A percentile compares a stretch with the other conserved stretches of the same genome.
Evolutionary conservation across 1,140 invertebrate species (phyloP).

Genomic region (Venturia canescens): DNA sequence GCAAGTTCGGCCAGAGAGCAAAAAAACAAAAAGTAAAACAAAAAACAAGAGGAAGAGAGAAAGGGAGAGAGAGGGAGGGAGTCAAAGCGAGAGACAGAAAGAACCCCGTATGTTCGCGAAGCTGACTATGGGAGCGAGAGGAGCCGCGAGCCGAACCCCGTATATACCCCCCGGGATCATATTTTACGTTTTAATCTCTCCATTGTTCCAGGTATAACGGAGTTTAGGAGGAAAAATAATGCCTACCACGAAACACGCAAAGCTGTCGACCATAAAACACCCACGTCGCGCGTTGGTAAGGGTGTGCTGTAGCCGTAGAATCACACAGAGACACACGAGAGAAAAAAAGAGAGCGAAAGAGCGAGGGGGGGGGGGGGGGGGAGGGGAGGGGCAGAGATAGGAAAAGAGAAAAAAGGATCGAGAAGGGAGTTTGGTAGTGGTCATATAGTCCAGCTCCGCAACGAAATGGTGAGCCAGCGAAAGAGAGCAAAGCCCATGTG

Average conservation of each 20-base stretch:
- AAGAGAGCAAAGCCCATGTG: conserved; percentile 47
- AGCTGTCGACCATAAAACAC: conserved; percentile 74
- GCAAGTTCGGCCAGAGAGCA: background rate
- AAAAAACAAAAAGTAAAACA: no score
- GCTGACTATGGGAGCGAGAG: background rate
- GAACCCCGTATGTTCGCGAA: conserved; percentile 43
- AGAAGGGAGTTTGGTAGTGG: background rate
- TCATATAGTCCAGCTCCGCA: conserved; percentile 24
- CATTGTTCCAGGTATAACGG: conserved; percentile 77
- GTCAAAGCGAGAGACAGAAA: background rate
- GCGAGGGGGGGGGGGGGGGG: background rate
- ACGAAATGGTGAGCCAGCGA: conserved; percentile 24
- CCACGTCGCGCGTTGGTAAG: conserved; percentile 62
- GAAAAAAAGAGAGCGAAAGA: conserved; percentile 1
- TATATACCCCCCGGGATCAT: conserved; percentile 68
- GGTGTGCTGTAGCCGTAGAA: conserved; percentile 1
- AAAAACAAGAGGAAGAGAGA: background rate
- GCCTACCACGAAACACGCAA: conserved; percentile 75
- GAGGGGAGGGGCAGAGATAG: background rate
- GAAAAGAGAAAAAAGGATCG: background rate
- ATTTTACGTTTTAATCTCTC: conserved; percentile 77
- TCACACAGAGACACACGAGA: conserved; percentile 2
- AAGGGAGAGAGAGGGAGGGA: background rate
- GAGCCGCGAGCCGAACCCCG: conserved; percentile 52
- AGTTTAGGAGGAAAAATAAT: conserved; percentile 76